Evolutionary conservation across 2,888 invertebrate genomes (phyloP).

Genomic region (Cephus nigrinus): DNA sequence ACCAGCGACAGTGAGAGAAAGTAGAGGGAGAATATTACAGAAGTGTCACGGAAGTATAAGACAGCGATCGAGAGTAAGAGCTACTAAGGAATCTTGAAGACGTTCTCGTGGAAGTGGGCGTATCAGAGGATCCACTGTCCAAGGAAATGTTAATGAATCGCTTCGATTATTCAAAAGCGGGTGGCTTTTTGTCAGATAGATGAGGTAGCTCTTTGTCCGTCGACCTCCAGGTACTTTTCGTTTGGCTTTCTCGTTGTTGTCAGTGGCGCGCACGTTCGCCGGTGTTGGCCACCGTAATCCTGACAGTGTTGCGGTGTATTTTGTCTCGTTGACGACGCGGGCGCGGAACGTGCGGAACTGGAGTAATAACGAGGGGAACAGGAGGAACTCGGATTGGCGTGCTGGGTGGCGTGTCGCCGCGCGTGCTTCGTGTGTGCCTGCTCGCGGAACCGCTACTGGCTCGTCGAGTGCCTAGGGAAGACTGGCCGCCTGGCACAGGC

Average conservation of each 20-base stretch:
- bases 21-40: background rate
- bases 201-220: background rate
- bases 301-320: background rate
- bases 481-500: slow-evolving; percentile 47
- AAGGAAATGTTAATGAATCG: background rate
- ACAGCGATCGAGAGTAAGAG: background rate
- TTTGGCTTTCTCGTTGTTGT: background rate
- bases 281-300: background rate
- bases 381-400: background rate
- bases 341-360: background rate
- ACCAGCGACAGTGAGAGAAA: background rate
- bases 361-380: background rate
- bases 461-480: slow-evolving; percentile 63
- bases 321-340: background rate
- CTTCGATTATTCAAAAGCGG: background rate
- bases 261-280: background rate
- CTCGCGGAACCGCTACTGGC: slow-evolving; percentile 35
- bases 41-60: background rate
- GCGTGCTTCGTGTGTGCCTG: background rate
- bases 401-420: background rate
- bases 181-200: background rate
- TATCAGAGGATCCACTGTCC: background rate
- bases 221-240: background rate
- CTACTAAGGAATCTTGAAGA: background rate
- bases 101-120: background rate